These are phyloP conservation scores for Phrynosoma blainvillii DNA, from an alignment of 2,113 vertebrate genomes.

Conservation along the genomic window DNA sequence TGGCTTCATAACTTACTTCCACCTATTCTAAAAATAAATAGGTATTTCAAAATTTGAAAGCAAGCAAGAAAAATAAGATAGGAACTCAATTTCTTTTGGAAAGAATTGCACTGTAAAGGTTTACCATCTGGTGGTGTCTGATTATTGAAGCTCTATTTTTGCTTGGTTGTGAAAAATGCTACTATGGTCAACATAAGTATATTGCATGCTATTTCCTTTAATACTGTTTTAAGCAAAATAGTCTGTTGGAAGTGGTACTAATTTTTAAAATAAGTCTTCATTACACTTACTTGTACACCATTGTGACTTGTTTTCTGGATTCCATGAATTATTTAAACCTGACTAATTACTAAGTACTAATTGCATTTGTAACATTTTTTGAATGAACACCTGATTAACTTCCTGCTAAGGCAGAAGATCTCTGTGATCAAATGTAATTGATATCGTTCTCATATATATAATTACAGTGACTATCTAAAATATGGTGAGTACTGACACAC, in stretches of 20 bases:
- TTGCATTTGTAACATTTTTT: slow-evolving; percentile 60
- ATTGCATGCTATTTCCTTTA: slow-evolving; percentile 75
- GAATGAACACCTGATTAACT: slow-evolving; percentile 59
- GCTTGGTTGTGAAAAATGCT: slow-evolving; percentile 59
- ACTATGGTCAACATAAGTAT: slow-evolving; percentile 67
- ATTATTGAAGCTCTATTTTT: slow-evolving; percentile 71
- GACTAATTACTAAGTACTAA: slow-evolving; percentile 50
- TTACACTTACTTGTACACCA: slow-evolving; percentile 69
- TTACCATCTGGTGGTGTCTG: slow-evolving; percentile 57
- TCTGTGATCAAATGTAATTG: slow-evolving; percentile 32
- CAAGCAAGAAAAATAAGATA: slow-evolving; percentile 11
- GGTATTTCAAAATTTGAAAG: slow-evolving; percentile 46
- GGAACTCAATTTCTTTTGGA: slow-evolving; percentile 52
- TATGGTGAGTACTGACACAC: background rate
- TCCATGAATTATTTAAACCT: slow-evolving; percentile 59
- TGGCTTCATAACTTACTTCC: slow-evolving; percentile 39
- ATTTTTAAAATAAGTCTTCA: slow-evolving; percentile 74
- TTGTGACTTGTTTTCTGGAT: slow-evolving; percentile 65
- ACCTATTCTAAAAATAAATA: slow-evolving; percentile 42
- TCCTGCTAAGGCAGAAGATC: slow-evolving; percentile 58
- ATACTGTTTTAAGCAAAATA: slow-evolving; percentile 75
- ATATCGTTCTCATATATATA: background rate
- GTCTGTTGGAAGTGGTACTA: slow-evolving; percentile 70
- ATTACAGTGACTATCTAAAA: slow-evolving; percentile 11
- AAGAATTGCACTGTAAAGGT: slow-evolving; percentile 56